Base-by-base conservation (phyloP, 1,140 invertebrate genomes). In the Matsumurasca onukii region DNA sequence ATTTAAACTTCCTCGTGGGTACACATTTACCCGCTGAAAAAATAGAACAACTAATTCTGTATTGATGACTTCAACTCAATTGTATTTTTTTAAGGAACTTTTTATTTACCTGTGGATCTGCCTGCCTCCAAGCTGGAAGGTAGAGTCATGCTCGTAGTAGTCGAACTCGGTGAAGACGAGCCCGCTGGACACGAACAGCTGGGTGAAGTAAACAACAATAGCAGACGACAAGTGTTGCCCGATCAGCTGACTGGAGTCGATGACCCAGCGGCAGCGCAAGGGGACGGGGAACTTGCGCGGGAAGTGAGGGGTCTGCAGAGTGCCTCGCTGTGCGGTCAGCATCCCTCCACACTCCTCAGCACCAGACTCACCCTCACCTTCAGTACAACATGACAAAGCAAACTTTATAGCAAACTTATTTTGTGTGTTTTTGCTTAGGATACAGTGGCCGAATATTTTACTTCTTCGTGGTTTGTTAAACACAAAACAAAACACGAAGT, bases 131-230 rank as follows among this genome's bases (percentile, higher is more conserved):
- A 72, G 45, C 45, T 70, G 70, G 65, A 73, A 71, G 3, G 72
- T 51, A 17, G 83, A 82, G 57, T 87, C 87, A 63, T 76, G 78
- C 31, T 90, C 89, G 76, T 91, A 91, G 71, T 91, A 89, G 69
- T 89, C 86, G 75, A 94, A 94, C 75, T 95, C 92, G 1, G 89
- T 92, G 75, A 95, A 92, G 27, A 84, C 86, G 0, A 95, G 80
- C 0, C 91, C 92, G 73, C 88, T 88, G 57, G 88, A 88, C 27
- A 93, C 89, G 79, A 91, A 96, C 31, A 94, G 85, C 75, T 96
- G 94, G 0, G 92, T 95, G 69, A 96, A 83, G 76, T 96, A 95
- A 24, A 96, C 83, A 34, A 92, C 86, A 73, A 95, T 93, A 78
- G 75, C 1, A 80, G 73, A 5, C 1, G 1, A 15, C 12, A 31